These are phyloP conservation scores for Pyrrhura leucotis DNA, from an alignment of 2,797 vertebrate genomes.

Conservation along the genomic window DNA sequence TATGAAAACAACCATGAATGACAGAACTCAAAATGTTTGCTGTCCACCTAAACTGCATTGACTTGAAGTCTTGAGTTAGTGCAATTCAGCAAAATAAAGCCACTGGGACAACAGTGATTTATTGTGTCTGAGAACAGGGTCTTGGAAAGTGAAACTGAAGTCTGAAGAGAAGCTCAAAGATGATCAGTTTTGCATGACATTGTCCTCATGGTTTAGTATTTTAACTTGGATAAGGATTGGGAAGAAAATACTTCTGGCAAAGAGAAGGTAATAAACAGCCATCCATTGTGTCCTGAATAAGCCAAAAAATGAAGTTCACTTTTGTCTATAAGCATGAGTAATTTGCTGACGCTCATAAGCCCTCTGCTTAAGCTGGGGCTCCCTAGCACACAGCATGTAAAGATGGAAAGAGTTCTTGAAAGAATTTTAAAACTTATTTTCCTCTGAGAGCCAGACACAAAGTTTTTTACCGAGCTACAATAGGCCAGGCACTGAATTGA, in stretches of 20 bases:
- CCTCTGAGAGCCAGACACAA: background rate
- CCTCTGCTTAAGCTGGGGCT: background rate
- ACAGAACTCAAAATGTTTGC: background rate
- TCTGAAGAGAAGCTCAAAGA: background rate
- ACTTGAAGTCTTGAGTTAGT: background rate
- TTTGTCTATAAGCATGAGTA: background rate
- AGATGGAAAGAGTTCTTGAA: background rate
- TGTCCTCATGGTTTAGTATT: background rate
- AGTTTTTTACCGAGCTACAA: background rate
- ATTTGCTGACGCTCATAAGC: background rate
- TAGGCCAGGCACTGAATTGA: background rate
- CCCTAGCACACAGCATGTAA: background rate
- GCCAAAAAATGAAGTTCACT: background rate
- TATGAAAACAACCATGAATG: background rate
- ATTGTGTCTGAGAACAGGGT: background rate
- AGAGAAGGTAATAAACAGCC: background rate
- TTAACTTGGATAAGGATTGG: background rate
- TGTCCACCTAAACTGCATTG: background rate
- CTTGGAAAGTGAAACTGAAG: accelerated
- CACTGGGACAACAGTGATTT: background rate
- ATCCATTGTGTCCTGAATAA: background rate
- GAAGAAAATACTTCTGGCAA: background rate
- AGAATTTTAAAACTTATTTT: background rate
- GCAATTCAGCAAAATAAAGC: background rate
- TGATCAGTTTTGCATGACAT: background rate